phyloP scores from a whole-genome alignment of 2,888 invertebrate species.

The Acrobasis repandana region DNA sequence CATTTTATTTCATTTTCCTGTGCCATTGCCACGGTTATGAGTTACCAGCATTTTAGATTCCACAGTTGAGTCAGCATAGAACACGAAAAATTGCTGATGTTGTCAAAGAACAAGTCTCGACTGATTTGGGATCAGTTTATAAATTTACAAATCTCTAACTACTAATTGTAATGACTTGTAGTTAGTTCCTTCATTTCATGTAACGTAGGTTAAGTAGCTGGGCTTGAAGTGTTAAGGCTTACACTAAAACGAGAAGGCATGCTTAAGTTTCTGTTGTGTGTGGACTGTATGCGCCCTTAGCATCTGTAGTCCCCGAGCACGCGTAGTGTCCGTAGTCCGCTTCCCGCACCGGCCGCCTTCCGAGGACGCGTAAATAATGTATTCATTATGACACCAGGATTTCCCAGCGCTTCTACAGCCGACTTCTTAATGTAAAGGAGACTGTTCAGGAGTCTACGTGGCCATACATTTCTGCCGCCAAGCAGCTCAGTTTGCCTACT shows the following conservation, averaged over 20 bases:
- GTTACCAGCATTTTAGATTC: neutral
- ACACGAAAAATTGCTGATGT: neutral
- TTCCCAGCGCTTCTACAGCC: conserved; percentile 22
- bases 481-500: too few relatives aligned
- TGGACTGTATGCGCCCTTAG: neutral
- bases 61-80: neutral
- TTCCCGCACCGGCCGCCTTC: conserved; percentile 29
- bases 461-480: neutral
- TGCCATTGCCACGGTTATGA: conserved; percentile 4
- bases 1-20: neutral
- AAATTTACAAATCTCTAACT: conserved; percentile 29
- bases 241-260: conserved; percentile 2
- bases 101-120: conserved; percentile 4
- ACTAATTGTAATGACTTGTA: conserved; percentile 7
- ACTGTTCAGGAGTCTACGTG: neutral
- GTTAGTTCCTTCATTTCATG: neutral
- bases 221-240: neutral
- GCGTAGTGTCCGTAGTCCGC: conserved; percentile 25
- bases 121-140: conserved; percentile 66
- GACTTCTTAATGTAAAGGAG: conserved; percentile 27
- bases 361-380: conserved; percentile 60
- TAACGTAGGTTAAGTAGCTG: conserved; percentile 14
- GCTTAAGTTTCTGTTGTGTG: conserved; percentile 2
- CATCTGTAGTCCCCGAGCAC: conserved; percentile 6
- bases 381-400: conserved; percentile 58